These are phyloP conservation scores for Cheirogaleus medius DNA, from an alignment of 2,113 vertebrate species.

Conservation along the genomic window DNA sequence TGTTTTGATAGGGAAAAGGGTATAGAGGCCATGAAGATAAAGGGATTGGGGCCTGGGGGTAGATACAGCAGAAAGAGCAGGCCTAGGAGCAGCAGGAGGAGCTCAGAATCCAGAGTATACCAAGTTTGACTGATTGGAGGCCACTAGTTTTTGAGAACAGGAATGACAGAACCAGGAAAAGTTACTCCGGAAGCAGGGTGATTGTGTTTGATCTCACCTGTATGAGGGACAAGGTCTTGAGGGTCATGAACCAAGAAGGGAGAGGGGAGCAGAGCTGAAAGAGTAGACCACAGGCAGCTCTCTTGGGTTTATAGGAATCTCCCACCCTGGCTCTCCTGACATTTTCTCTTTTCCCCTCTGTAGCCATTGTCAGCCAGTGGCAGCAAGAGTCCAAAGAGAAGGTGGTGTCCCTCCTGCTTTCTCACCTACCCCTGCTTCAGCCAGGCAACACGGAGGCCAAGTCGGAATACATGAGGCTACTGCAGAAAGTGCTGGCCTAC, in stretches of 20 bases:
- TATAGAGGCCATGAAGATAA: neutral
- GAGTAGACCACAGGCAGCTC: neutral
- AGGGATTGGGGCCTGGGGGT: fast-evolving
- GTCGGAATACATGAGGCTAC: constrained; percentile 96
- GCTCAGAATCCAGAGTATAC: neutral
- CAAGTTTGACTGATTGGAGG: neutral
- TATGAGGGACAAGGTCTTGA: neutral
- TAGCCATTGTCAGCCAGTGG: constrained; percentile 95
- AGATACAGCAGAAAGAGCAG: neutral
- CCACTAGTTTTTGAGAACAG: constrained; percentile 12
- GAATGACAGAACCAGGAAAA: neutral
- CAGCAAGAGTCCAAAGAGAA: constrained; percentile 95
- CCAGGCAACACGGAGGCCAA: constrained; percentile 95
- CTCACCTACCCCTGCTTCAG: constrained; percentile 95
- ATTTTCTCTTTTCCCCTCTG: neutral
- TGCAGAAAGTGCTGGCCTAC: constrained; percentile 95
- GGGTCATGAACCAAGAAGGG: neutral
- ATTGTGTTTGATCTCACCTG: neutral
- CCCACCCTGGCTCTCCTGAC: neutral
- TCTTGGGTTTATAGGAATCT: neutral
- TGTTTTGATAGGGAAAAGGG: neutral
- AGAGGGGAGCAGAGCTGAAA: neutral
- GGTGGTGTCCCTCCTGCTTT: constrained; percentile 92
- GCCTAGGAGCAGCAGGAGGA: neutral
- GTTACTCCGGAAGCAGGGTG: neutral